A percentile compares a stretch with the other conserved stretches of the same genome.
Conservation (phyloP, 2,797 vertebrate species). For the Tauraco hartlaubi region DNA sequence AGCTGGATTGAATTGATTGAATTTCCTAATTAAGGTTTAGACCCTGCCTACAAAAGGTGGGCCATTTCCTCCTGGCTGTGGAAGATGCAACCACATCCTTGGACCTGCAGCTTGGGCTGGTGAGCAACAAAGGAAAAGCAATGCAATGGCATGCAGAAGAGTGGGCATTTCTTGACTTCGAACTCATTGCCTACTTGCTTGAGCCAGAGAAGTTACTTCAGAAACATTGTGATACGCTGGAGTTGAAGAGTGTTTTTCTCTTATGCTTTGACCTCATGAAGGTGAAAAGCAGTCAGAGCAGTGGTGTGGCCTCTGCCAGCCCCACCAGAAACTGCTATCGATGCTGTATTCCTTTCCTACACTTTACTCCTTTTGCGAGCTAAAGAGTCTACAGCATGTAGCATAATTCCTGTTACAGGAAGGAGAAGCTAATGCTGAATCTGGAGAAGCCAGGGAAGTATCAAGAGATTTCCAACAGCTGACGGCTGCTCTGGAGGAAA, state of each 20-base stretch:
- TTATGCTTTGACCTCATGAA: neutral
- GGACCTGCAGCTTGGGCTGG: no score
- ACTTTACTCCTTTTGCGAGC: neutral
- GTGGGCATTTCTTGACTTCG: neutral
- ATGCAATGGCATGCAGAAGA: neutral
- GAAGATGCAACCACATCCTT: no score
- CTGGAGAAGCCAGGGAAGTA: conserved; percentile 54
- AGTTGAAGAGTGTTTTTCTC: neutral
- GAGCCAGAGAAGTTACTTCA: neutral
- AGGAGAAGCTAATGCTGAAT: conserved; percentile 45
- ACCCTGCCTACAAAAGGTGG: no score
- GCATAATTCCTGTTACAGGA: conserved; percentile 46
- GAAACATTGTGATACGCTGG: neutral
- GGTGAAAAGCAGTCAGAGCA: neutral
- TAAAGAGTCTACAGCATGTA: conserved; percentile 1
- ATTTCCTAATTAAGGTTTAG: no score
- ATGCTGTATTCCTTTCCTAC: neutral
- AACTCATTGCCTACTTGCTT: neutral
- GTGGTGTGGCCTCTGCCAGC: neutral
- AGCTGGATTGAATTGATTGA: no score
- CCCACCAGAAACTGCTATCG: neutral
- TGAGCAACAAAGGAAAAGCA: neutral
- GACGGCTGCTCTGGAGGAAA: conserved; percentile 53
- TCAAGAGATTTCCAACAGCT: conserved; percentile 67
- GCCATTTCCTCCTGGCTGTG: no score